These are phyloP conservation scores for Rhinopomastus cyanomelas DNA, from an alignment of 2,113 vertebrate genomes.

Conservation along the genomic window DNA sequence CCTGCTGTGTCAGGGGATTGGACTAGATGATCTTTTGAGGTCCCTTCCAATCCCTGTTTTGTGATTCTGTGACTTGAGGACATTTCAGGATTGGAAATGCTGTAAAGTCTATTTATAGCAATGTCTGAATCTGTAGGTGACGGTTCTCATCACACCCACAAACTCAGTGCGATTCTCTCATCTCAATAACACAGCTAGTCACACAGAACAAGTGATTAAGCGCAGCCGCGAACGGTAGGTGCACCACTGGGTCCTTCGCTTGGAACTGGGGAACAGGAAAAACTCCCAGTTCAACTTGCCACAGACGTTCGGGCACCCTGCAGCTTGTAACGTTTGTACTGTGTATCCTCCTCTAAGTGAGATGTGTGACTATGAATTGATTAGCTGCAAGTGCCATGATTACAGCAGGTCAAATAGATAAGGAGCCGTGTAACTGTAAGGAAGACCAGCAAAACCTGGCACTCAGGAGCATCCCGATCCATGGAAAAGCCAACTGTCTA, in stretches of 20 bases:
- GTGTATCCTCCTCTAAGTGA: neutral
- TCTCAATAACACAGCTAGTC: neutral
- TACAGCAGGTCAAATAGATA: neutral
- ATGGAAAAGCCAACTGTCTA: neutral
- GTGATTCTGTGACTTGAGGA: too few relatives aligned
- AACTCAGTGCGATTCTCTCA: neutral
- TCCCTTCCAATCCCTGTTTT: too few relatives aligned
- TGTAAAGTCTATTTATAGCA: neutral
- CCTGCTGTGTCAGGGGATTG: too few relatives aligned
- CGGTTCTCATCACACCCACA: neutral
- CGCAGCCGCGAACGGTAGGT: neutral
- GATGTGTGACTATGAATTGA: neutral
- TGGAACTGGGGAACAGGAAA: neutral
- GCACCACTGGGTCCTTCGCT: neutral
- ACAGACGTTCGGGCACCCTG: neutral
- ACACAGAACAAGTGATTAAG: neutral
- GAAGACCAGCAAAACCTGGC: neutral
- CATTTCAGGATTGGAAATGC: neutral
- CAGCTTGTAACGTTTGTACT: neutral
- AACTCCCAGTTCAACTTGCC: constrained; percentile 22
- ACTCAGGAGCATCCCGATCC: neutral
- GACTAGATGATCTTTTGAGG: too few relatives aligned
- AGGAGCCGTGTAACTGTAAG: neutral
- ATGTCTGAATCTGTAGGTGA: neutral
- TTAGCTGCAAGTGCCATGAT: neutral